These are phyloP conservation scores for Dermolepida albohirtum DNA, from an alignment of 2,888 invertebrate genomes.

Conservation along the genomic window DNA sequence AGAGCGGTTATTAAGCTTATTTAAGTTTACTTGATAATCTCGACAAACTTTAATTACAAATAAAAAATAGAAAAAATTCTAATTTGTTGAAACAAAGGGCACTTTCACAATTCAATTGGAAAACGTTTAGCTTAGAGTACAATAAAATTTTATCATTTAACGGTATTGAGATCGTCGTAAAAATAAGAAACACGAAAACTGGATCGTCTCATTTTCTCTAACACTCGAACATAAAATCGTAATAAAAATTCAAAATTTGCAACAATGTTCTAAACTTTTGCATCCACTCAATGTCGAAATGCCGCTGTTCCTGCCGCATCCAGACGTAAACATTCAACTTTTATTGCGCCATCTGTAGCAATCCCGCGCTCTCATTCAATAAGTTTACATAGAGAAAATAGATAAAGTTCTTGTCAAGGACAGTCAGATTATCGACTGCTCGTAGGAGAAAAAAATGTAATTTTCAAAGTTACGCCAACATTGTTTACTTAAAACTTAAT, in stretches of 20 bases:
- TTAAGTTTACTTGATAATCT: too few species aligned
- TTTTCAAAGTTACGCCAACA: background rate
- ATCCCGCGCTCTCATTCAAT: background rate
- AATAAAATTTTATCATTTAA: too few species aligned
- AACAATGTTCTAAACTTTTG: slow-evolving; percentile 5
- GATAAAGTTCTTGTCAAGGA: background rate
- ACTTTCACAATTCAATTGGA: too few species aligned
- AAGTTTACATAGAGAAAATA: background rate
- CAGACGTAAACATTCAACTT: background rate
- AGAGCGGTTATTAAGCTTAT: too few species aligned
- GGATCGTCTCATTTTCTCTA: background rate
- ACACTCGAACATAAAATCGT: background rate
- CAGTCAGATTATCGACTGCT: slow-evolving; percentile 9
- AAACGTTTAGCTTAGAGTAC: too few species aligned
- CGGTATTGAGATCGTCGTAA: too few species aligned
- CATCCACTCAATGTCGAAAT: background rate
- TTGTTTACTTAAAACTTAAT: too few species aligned
- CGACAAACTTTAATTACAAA: too few species aligned
- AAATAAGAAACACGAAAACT: background rate
- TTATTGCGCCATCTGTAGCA: slow-evolving; percentile 14
- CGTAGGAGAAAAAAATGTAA: background rate
- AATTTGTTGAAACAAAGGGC: too few species aligned
- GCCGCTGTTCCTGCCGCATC: background rate
- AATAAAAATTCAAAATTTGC: slow-evolving; percentile 4
- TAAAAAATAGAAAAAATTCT: too few species aligned